Percentiles rank a stretch among this genome's conserved stretches.
phyloP scores from a whole-genome alignment of 1,140 invertebrate genomes.

The Coenobita brevimanus region DNA sequence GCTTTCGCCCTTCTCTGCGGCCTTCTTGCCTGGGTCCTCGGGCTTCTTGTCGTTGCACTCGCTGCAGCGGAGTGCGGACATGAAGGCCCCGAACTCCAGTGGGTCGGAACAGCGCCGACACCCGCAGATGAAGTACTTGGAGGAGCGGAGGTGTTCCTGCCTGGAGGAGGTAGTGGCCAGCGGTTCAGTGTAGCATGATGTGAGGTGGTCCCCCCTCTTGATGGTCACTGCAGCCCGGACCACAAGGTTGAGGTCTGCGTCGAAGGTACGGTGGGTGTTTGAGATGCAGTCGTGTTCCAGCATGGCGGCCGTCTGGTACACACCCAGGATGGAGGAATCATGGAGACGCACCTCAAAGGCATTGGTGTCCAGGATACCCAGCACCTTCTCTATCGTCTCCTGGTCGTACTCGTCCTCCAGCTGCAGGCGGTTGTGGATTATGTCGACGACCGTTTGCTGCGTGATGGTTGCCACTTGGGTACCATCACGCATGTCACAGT shows the following conservation, averaged over 20 bases:
- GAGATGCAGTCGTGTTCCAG: slow-evolving; percentile 85
- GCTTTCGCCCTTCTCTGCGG: neutral
- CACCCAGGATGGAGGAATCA: slow-evolving; percentile 77
- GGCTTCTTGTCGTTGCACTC: slow-evolving; percentile 73
- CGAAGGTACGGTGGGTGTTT: slow-evolving; percentile 86
- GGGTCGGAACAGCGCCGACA: slow-evolving; percentile 83
- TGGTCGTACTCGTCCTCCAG: slow-evolving; percentile 71
- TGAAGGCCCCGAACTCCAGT: slow-evolving; percentile 83
- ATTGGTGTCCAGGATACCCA: slow-evolving; percentile 85
- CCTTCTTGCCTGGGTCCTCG: slow-evolving; percentile 34
- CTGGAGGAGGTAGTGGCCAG: slow-evolving; percentile 84
- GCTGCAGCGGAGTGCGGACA: slow-evolving; percentile 82
- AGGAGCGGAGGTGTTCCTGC: slow-evolving; percentile 79
- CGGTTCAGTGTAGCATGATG: slow-evolving; percentile 84
- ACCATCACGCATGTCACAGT: slow-evolving; percentile 57
- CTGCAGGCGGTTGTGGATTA: slow-evolving; percentile 61
- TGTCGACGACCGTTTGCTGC: slow-evolving; percentile 69
- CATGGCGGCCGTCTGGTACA: slow-evolving; percentile 83
- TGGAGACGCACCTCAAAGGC: slow-evolving; percentile 83
- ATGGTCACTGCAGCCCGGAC: slow-evolving; percentile 79
- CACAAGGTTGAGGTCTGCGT: slow-evolving; percentile 80
- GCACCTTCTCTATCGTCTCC: slow-evolving; percentile 77
- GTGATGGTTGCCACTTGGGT: slow-evolving; percentile 68
- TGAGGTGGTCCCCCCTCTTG: slow-evolving; percentile 78
- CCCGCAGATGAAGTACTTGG: slow-evolving; percentile 85